Base-by-base conservation (phyloP, 2,797 vertebrate genomes). In the Tragelaphus eurycerus region DNA sequence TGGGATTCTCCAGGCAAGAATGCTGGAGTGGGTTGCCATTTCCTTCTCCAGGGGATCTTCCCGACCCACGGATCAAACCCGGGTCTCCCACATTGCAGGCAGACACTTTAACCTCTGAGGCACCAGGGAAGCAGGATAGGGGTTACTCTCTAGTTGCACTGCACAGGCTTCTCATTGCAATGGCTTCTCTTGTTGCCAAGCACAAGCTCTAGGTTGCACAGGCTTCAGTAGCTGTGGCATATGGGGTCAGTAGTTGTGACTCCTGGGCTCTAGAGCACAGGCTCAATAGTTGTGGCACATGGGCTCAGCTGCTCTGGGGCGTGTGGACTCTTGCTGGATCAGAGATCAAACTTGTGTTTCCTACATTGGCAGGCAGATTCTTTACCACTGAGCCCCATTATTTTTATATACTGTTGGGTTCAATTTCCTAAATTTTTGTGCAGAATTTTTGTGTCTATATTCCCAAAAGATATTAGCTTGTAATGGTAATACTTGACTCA, bases 401-500 rank as follows among this genome's bases (percentile, higher is more conserved):
- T 82, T 95, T 95, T 92, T 64, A 86, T 67, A 89, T 87, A 76
- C 78, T 92, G 4, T 79, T 90, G 16, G 10, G n/a, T 85, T 96
- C 71, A 84, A 90, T 57, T 89, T 81, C 31, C 57, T 93, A 57
- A 92, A 52, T 31, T 54, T 90, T 91, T 89, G 9, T 60, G 74
- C 84, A 79, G 31, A 84, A 79, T 25, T 19, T 84, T 89, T 87
- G 38, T 74, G 60, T 92, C 48, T 60, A n/a, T 87, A 34, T 8
- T 50, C 13, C 71, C 94, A 25, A 90, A 96, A 60, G 76, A 62
- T 62, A 88, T 60, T 92, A 59, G 11, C 83, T 34, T 86, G 34
- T 89, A 89, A 55, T 60, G 9, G 10, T 55, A 83, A 86, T 54
- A 17, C n/a, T 86, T 55, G 79, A 79, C 19, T 86, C 82, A 92